These are phyloP conservation scores for Tiliacea citrago DNA, from an alignment of 2,888 invertebrate genomes.

Conservation along the genomic window DNA sequence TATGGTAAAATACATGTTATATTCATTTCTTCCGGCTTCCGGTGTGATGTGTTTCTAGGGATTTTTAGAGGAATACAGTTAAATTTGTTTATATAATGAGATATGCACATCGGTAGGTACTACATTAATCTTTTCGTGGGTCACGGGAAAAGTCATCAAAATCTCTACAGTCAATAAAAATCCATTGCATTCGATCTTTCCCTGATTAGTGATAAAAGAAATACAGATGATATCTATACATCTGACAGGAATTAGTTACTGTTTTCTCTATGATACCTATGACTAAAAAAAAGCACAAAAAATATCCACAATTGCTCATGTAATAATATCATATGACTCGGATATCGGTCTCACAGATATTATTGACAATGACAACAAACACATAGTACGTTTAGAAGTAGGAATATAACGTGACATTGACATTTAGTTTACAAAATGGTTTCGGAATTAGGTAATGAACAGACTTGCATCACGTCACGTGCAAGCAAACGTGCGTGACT, in stretches of 20 bases:
- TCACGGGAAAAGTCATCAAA: background rate
- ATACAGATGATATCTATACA: no score
- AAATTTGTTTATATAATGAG: background rate
- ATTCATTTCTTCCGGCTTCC: no score
- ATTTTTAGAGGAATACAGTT: background rate
- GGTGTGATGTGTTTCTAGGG: no score
- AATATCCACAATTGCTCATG: constrained; percentile 21
- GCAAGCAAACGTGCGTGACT: constrained; percentile 54
- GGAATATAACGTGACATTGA: constrained; percentile 57
- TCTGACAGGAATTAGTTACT: background rate
- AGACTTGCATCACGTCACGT: constrained; percentile 42
- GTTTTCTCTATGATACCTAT: background rate
- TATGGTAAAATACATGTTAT: no score
- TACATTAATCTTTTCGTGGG: background rate
- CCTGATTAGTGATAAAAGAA: no score
- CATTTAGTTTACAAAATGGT: constrained; percentile 57
- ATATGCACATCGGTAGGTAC: background rate
- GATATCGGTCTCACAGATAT: constrained; percentile 53
- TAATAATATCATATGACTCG: constrained; percentile 38
- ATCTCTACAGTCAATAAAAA: no score
- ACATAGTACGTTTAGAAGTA: constrained; percentile 13
- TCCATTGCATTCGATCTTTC: no score
- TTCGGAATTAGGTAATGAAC: constrained; percentile 52
- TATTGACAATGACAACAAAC: constrained; percentile 37
- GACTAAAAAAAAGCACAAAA: constrained; percentile 10